phyloP scores from a whole-genome alignment of 2,113 vertebrate species.

The Marcusenius ussheri region DNA sequence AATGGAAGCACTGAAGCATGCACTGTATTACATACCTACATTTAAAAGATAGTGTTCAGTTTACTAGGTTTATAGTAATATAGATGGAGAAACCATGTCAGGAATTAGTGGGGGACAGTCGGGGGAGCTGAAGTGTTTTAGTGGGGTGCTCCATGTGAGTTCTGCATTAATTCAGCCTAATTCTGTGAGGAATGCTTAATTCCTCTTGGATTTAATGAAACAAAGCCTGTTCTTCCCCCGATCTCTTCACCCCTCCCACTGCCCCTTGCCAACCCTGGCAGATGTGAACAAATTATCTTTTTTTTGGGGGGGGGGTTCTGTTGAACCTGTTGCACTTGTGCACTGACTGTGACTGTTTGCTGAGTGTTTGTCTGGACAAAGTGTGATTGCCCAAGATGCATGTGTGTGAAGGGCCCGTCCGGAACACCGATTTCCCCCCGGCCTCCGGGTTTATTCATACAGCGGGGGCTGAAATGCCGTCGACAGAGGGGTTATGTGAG shows the following conservation, averaged over 20 bases:
- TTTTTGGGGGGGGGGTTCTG: background rate
- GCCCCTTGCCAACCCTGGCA: background rate
- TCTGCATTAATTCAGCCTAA: conserved; percentile 27
- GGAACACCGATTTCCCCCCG: background rate
- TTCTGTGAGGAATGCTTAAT: conserved; percentile 31
- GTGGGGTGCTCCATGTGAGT: background rate
- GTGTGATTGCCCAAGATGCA: background rate
- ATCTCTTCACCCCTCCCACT: conserved; percentile 8
- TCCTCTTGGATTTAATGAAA: conserved; percentile 14
- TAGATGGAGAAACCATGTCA: background rate
- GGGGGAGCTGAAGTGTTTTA: background rate
- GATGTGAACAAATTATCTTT: background rate
- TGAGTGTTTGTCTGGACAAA: background rate
- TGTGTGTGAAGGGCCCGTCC: background rate
- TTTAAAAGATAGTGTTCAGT: background rate
- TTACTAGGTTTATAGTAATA: background rate
- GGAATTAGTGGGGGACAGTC: background rate
- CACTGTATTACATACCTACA: background rate
- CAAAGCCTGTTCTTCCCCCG: conserved; percentile 15
- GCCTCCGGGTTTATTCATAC: background rate
- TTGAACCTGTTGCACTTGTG: background rate
- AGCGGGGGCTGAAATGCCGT: no score
- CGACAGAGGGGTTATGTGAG: background rate
- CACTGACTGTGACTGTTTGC: background rate
- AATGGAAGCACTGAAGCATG: background rate